Conservation (phyloP, 2,888 invertebrate species). For the Pammene fasciana region DNA sequence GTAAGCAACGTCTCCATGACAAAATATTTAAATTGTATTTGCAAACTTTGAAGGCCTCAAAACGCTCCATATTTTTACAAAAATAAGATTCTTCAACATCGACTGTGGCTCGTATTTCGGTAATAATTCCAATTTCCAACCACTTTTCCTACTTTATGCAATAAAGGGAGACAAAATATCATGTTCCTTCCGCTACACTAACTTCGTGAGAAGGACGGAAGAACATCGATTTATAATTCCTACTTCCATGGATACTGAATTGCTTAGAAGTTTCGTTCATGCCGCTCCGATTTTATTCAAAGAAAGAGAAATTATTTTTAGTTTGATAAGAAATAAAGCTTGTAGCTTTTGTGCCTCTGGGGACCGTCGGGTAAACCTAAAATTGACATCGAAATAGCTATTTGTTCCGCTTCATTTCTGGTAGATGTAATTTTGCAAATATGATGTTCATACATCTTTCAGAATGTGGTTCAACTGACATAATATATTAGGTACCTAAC, state of each 20-base stretch:
- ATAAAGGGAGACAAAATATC: slow-evolving; percentile 12
- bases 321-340: slow-evolving; percentile 64
- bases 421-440: slow-evolving; percentile 23
- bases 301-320: slow-evolving; percentile 58
- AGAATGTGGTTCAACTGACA: not conserved
- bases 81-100: slow-evolving; percentile 28
- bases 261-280: slow-evolving; percentile 47
- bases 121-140: slow-evolving; percentile 26
- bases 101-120: slow-evolving; percentile 19
- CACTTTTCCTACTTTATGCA: slow-evolving; percentile 1
- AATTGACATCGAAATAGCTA: slow-evolving; percentile 53
- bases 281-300: slow-evolving; percentile 51
- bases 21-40: slow-evolving; percentile 34
- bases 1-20: slow-evolving; percentile 22
- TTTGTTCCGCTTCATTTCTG: slow-evolving; percentile 37
- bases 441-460: slow-evolving; percentile 8
- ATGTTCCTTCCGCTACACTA: not conserved
- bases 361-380: slow-evolving; percentile 60
- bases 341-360: slow-evolving; percentile 54
- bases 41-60: slow-evolving; percentile 28
- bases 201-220: slow-evolving; percentile 6
- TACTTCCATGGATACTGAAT: slow-evolving; percentile 49
- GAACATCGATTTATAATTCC: slow-evolving; percentile 18
- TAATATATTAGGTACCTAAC: too few species aligned
- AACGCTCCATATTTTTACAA: slow-evolving; percentile 21